phyloP scores from a whole-genome alignment of 2,888 invertebrate genomes.

The Drosophila subquinaria region DNA sequence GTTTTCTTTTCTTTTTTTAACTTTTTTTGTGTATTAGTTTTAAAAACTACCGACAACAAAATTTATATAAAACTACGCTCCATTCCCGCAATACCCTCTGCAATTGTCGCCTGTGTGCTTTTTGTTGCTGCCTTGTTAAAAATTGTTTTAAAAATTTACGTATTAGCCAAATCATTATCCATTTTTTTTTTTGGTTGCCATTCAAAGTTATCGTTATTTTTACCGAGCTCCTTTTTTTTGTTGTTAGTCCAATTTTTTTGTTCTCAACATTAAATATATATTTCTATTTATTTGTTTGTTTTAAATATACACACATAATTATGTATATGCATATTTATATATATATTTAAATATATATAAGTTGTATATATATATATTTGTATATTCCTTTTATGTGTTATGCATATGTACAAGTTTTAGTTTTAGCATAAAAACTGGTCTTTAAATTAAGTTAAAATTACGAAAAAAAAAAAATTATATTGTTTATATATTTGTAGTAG shows the following conservation, averaged over 20 bases:
- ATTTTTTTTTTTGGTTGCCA: constrained; percentile 6
- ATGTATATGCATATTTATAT: constrained; percentile 36
- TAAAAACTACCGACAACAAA: constrained; percentile 26
- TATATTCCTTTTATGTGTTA: constrained; percentile 54
- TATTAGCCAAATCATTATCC: constrained; percentile 42
- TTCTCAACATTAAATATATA: constrained; percentile 64
- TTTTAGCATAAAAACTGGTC: constrained; percentile 66
- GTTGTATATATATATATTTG: constrained; percentile 5
- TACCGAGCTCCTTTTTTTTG: not conserved
- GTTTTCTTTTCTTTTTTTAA: not conserved
- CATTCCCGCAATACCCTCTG: not conserved
- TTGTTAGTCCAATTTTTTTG: constrained; percentile 28
- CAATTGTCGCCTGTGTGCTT: not conserved
- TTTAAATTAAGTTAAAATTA: constrained; percentile 67
- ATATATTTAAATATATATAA: constrained; percentile 33
- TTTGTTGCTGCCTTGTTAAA: constrained; percentile 14
- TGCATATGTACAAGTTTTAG: constrained; percentile 71
- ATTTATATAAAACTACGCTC: constrained; percentile 13
- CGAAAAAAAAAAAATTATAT: constrained; percentile 37
- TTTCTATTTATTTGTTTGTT: constrained; percentile 59
- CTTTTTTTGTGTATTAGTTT: constrained; percentile 17
- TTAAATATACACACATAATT: constrained; percentile 47
- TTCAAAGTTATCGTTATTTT: not conserved
- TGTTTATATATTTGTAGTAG: constrained; percentile 20
- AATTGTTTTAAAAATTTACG: constrained; percentile 46